Evolutionary conservation across 2,888 invertebrate genomes (phyloP).

Genomic region (Drosophila rubida): DNA sequence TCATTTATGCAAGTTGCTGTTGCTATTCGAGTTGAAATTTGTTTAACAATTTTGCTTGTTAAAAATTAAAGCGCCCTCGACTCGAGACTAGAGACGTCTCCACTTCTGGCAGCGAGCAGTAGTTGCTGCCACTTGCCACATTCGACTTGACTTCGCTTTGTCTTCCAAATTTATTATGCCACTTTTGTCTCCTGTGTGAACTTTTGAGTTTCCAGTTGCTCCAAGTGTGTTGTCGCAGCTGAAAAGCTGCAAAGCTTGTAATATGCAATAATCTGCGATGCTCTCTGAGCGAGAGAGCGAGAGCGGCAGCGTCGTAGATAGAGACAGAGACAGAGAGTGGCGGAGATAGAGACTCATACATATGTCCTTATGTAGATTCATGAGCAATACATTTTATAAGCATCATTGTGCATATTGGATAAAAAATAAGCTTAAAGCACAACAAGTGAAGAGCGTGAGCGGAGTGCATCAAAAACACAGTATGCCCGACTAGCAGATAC

Average conservation of each 20-base stretch:
- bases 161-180: conserved; percentile 12
- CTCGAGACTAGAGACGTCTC: conserved; percentile 5
- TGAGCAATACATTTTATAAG: conserved; percentile 78
- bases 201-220: not conserved
- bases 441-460: conserved; percentile 8
- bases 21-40: conserved; percentile 66
- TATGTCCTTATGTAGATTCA: conserved; percentile 61
- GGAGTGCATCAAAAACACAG: not conserved
- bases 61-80: conserved; percentile 67
- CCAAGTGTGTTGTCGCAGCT: conserved; percentile 18
- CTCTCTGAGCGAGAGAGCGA: too few relatives aligned
- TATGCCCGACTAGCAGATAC: not conserved
- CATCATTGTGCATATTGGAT: conserved; percentile 80
- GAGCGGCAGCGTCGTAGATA: not conserved
- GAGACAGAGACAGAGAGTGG: not conserved
- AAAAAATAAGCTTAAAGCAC: conserved; percentile 76
- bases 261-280: conserved; percentile 75
- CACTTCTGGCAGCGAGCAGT: not conserved
- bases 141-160: conserved; percentile 6
- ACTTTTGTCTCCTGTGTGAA: conserved; percentile 21
- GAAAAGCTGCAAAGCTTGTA: conserved; percentile 64
- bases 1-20: conserved; percentile 77
- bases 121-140: conserved; percentile 2
- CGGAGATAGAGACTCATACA: not conserved
- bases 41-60: conserved; percentile 73